These are phyloP conservation scores for Discoglossus pictus DNA, from an alignment of 2,797 vertebrate species.

Conservation along the genomic window DNA sequence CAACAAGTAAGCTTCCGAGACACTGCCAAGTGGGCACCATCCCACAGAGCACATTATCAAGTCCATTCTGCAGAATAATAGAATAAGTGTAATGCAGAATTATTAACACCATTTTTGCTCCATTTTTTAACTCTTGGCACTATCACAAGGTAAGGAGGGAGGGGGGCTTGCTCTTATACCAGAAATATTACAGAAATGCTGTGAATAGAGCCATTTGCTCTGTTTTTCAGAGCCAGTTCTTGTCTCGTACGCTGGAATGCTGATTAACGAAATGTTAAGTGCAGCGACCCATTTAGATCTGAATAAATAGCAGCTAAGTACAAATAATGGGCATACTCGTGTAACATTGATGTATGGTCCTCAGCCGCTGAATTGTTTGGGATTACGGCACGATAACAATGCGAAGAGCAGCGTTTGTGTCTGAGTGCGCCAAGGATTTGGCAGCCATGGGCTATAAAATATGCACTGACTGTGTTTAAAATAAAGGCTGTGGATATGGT, in stretches of 20 bases:
- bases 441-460: constrained; percentile 20
- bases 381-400: constrained; percentile 24
- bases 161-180: neutral
- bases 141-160: too few species aligned
- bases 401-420: constrained; percentile 1
- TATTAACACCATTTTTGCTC: too few species aligned
- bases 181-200: constrained; percentile 13
- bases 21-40: too few species aligned
- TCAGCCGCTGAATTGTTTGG: constrained; percentile 8
- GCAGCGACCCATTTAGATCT: neutral
- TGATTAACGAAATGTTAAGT: constrained; percentile 28
- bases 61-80: too few species aligned
- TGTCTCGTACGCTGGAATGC: constrained; percentile 5
- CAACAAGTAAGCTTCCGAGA: too few species aligned
- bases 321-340: constrained; percentile 9
- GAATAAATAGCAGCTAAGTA: constrained; percentile 1
- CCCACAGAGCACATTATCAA: too few species aligned
- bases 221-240: constrained; percentile 5
- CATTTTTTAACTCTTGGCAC: too few species aligned
- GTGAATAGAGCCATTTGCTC: neutral
- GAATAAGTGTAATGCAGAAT: too few species aligned
- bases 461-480: constrained; percentile 21
- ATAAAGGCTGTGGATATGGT: constrained; percentile 23
- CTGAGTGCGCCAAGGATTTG: neutral
- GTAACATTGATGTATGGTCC: constrained; percentile 18